Evolutionary conservation across 1,140 invertebrate species (phyloP), one percentile per base, ranked within the genome.

Genomic region (Drosophila cardini): DNA sequence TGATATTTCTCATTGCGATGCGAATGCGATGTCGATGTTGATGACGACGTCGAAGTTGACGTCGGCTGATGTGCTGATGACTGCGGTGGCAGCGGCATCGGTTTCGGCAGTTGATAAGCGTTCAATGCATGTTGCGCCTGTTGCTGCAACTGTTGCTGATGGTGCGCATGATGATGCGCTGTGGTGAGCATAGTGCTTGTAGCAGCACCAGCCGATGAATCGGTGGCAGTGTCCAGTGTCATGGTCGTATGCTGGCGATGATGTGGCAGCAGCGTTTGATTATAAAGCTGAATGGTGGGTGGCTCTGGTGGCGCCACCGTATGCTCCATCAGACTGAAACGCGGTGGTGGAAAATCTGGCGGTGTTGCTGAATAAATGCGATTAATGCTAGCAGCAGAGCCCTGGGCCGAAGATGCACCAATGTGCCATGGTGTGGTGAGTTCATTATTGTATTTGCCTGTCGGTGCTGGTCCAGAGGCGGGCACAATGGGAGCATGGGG

Each of bases 321-420:
- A 42, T 89, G 84, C 57, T 80, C 84, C 46, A 75, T 34, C 43
- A 67, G 34, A 18, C 58, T 73, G 1, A 87, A 58, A 11, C 90
- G 86, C 8, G 90, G 90, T 61, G 90, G 90, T 55, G 90, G 90
- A 60, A 90, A 71, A 42, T 85, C 84, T n/a, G 90, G 90, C 56
- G 89, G 89, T 9, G 89, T 87, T n/a, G 78, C 80, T 40, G 81
- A 85, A 48, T 89, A 89, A 8, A 89, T 72, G 13, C 78, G 80
- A 63, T 79, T 75, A 40, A 79, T 76, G 18, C 46, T 57, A 16
- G 56, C 55, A 1, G 50, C 42, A 13, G 34, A 36, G 34, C 34
- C 30, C 48, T 32, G 10, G 11, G 7, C 48, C 26, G 13, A 0
- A 32, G 21, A 8, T 4, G 32, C 48, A 32, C 32, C 42, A 13